Percentiles rank a stretch among this genome's conserved stretches.
Evolutionary conservation across 1,140 invertebrate genomes (phyloP).

Genomic region (Eupeodes corollae): DNA sequence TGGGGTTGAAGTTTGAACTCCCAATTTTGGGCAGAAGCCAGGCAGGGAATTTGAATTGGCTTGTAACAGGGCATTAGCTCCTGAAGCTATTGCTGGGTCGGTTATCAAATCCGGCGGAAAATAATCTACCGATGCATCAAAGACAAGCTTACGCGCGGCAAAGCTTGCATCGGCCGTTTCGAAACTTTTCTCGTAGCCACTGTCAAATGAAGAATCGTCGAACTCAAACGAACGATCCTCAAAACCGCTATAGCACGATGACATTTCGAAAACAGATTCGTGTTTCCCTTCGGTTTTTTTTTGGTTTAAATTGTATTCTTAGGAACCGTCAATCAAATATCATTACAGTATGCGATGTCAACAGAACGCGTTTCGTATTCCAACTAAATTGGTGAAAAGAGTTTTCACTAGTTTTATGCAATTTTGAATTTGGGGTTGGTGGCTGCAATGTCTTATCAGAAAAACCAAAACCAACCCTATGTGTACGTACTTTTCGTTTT

Average conservation of each 20-base stretch:
- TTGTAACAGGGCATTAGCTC: constrained; percentile 2
- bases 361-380: constrained; percentile 29
- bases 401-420: constrained; percentile 30
- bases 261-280: constrained; percentile 16
- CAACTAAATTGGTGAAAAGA: constrained; percentile 31
- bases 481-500: no score
- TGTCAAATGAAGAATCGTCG: constrained; percentile 57
- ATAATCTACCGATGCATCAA: constrained; percentile 9
- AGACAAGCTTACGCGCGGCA: constrained; percentile 25
- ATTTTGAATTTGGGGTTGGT: no score
- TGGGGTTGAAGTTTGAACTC: constrained; percentile 28
- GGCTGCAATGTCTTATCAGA: no score
- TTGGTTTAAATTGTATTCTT: background rate
- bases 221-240: constrained; percentile 41
- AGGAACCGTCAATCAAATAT: background rate
- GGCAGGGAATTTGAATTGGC: background rate
- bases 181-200: constrained; percentile 53
- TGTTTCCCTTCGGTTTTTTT: constrained; percentile 5
- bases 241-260: constrained; percentile 33
- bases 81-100: background rate
- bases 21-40: constrained; percentile 18
- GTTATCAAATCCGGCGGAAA: background rate
- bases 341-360: constrained; percentile 7
- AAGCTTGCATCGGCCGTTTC: constrained; percentile 27
- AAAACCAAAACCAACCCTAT: no score